These are phyloP conservation scores for Nycteola revayana DNA, from an alignment of 2,888 invertebrate species.

Conservation along the genomic window DNA sequence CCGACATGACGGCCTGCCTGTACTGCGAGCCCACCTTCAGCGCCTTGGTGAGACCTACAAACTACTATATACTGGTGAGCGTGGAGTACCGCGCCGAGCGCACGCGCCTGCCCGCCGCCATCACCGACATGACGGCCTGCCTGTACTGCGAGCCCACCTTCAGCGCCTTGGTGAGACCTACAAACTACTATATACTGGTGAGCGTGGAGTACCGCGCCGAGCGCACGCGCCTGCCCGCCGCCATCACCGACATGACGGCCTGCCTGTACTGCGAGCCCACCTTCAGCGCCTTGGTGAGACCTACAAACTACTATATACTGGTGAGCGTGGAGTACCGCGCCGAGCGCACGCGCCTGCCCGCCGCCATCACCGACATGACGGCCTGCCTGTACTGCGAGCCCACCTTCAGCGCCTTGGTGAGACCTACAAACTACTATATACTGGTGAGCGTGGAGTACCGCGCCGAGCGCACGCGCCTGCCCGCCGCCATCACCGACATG, in stretches of 20 bases:
- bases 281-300: constrained; percentile 79
- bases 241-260: constrained; percentile 13
- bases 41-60: constrained; percentile 49
- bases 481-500: constrained; percentile 15
- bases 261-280: constrained; percentile 95
- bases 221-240: constrained; percentile 10
- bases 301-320: no score
- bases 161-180: constrained; percentile 69
- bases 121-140: constrained; percentile 74
- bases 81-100: constrained; percentile 31
- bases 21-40: constrained; percentile 93
- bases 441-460: constrained; percentile 20
- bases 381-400: constrained; percentile 94
- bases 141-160: constrained; percentile 95
- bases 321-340: constrained; percentile 31
- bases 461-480: constrained; percentile 7
- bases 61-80: no score
- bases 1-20: constrained; percentile 81
- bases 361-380: constrained; percentile 33
- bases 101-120: constrained; percentile 30
- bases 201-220: constrained; percentile 22
- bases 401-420: constrained; percentile 84
- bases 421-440: constrained; percentile 13
- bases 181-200: no score
- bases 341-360: constrained; percentile 29